Evolutionary conservation across 1,140 invertebrate genomes (phyloP), one percentile per base, ranked within the genome.

Genomic region (Drosophila insularis): DNA sequence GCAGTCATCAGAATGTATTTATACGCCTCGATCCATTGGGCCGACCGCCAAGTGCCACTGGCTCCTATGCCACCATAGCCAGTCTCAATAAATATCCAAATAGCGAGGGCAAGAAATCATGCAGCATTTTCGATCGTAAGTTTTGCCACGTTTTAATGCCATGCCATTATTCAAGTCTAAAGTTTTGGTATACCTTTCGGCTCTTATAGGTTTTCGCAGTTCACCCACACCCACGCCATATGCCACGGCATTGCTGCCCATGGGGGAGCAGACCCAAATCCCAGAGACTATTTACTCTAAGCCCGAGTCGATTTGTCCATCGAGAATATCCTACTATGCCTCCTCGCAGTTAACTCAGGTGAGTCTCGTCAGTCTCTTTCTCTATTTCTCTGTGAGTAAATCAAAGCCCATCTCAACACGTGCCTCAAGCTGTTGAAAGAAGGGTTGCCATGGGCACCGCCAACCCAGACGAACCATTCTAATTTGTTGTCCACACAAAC

Each of bases 51-150:
- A 96, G 95, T 81, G 95, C 94, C n/a, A 96, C 95, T 60, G 96
- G 95, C 68, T 96, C 95, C 79, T 96, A 96, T 81, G 96, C 96
- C 13, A 96, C 95, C 43, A 96, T 96, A 68, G 95, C 95, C 46
- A 96, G 96, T 92, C 93, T 96, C 78, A 94, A 95, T 76, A 95
- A 95, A 74, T 94, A 94, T 66, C 93, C 94, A 2, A 92, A 50
- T 50, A 50, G 92, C 92, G 92, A 90, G 37, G 68, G 77, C 37
- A 92, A 91, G 69, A 92, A 91, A 70, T 91, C 91, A 10, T 91
- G 91, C 81, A 91, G 90, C 68, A 89, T 91, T 73, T 91, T 91
- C 69, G 90, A 91, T 64, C 79, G 90, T 91, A 79, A 89, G 90
- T 90, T 67, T 64, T 4, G 3, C 35, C 4, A 10, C 35, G 1